Percentiles rank a stretch among this genome's conserved stretches.
phyloP scores from a whole-genome alignment of 2,113 vertebrate species.

The Xerus inauris region DNA sequence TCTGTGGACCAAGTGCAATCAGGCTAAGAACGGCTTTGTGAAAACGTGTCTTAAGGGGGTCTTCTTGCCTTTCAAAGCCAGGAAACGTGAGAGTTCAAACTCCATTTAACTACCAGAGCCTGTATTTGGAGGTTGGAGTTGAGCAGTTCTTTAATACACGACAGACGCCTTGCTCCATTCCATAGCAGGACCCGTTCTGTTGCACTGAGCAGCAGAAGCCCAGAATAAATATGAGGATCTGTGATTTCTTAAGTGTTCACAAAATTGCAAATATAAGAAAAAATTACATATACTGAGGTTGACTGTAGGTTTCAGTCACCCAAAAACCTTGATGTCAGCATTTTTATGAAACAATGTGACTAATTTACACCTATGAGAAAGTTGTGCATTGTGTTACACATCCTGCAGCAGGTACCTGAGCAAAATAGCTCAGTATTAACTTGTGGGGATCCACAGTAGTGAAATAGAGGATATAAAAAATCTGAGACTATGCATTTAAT shows the following conservation, averaged over 20 bases:
- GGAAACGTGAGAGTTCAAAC: background rate
- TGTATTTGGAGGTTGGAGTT: slow-evolving; percentile 13
- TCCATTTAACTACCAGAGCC: slow-evolving; percentile 47
- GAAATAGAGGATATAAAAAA: background rate
- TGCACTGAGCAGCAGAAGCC: slow-evolving; percentile 73
- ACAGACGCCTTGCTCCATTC: slow-evolving; percentile 69
- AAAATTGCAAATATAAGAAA: background rate
- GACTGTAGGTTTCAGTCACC: slow-evolving; percentile 37
- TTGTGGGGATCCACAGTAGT: background rate
- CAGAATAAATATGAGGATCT: slow-evolving; percentile 63
- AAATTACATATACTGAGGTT: slow-evolving; percentile 32
- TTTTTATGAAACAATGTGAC: background rate
- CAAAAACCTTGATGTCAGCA: background rate
- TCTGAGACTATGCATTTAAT: slow-evolving; percentile 9
- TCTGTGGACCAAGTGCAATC: background rate
- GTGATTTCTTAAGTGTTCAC: slow-evolving; percentile 14
- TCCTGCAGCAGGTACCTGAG: background rate
- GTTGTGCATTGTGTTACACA: background rate
- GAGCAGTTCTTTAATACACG: slow-evolving; percentile 58
- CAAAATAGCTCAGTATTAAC: background rate
- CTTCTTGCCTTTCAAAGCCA: background rate
- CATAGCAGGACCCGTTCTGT: slow-evolving; percentile 59
- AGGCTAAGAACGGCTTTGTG: background rate
- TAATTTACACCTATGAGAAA: background rate
- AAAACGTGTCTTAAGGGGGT: background rate